Conservation (phyloP, 2,888 invertebrate species). For the Resseliella maxima region DNA sequence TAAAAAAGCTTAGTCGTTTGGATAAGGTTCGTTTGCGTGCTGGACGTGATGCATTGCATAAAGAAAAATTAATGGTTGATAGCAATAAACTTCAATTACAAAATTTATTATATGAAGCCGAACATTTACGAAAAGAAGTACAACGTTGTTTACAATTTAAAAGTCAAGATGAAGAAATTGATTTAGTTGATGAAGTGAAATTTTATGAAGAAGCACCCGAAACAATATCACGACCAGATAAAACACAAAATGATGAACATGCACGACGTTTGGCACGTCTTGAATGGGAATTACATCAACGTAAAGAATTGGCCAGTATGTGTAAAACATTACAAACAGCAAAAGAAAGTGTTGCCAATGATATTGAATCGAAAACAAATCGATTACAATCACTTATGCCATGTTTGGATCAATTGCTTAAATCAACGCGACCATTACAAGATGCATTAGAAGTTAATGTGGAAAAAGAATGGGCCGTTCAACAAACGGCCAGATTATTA, state of each 20-base stretch:
- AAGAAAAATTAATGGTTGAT: constrained; percentile 89
- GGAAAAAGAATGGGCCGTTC: constrained; percentile 82
- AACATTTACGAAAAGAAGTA: constrained; percentile 94
- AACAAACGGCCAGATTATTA: constrained; percentile 79
- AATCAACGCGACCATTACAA: constrained; percentile 89
- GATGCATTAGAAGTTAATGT: constrained; percentile 85
- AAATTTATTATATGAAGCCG: constrained; percentile 93
- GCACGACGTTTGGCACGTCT: constrained; percentile 85
- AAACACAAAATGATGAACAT: constrained; percentile 68
- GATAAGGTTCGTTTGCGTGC: constrained; percentile 89
- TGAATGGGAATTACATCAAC: constrained; percentile 91
- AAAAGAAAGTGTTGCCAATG: constrained; percentile 80
- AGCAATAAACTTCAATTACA: constrained; percentile 90
- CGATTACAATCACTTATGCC: constrained; percentile 86
- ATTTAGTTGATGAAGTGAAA: constrained; percentile 84
- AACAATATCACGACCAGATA: constrained; percentile 73
- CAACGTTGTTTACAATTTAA: constrained; percentile 94
- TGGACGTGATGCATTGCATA: constrained; percentile 82
- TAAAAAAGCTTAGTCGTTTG: constrained; percentile 90
- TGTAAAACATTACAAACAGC: constrained; percentile 80
- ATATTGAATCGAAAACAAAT: constrained; percentile 80
- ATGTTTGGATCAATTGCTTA: constrained; percentile 76
- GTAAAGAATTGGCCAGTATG: constrained; percentile 82
- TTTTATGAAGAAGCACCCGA: constrained; percentile 84
- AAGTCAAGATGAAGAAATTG: constrained; percentile 93